Evolutionary conservation across 2,113 vertebrate species (phyloP).

Genomic region (Mungos mungo): DNA sequence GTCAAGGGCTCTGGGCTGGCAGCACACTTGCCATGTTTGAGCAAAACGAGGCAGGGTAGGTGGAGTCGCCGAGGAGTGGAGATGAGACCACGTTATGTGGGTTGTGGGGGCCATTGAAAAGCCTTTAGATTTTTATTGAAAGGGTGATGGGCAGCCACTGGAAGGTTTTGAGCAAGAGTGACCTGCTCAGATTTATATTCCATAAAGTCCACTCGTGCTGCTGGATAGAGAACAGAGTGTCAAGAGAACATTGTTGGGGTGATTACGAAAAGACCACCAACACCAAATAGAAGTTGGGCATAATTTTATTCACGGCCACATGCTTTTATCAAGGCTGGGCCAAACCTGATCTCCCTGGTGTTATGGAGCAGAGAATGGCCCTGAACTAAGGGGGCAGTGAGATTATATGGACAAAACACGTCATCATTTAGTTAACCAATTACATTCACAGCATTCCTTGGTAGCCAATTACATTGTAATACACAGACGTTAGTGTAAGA

Average conservation of each 20-base stretch:
- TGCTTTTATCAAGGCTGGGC: no score
- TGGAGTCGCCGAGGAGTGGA: neutral
- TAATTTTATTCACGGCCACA: no score
- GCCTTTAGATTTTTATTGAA: neutral
- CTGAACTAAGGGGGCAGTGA: no score
- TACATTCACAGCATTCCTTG: no score
- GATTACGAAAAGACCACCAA: no score
- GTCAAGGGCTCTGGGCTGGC: neutral
- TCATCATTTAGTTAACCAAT: no score
- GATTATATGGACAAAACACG: no score
- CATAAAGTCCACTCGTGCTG: neutral
- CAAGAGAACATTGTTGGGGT: neutral
- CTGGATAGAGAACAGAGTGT: neutral
- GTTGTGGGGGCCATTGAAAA: neutral
- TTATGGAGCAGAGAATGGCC: no score
- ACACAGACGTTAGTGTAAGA: no score
- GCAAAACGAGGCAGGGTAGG: neutral
- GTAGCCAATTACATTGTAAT: no score
- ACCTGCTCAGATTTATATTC: neutral
- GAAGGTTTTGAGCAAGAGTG: neutral
- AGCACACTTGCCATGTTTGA: neutral
- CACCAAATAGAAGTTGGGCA: no score
- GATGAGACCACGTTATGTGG: neutral
- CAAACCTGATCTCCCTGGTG: no score
- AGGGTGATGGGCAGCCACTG: neutral